These are phyloP conservation scores for Xestoiulus laeticollis DNA, from an alignment of 2,888 invertebrate species.

Conservation along the genomic window DNA sequence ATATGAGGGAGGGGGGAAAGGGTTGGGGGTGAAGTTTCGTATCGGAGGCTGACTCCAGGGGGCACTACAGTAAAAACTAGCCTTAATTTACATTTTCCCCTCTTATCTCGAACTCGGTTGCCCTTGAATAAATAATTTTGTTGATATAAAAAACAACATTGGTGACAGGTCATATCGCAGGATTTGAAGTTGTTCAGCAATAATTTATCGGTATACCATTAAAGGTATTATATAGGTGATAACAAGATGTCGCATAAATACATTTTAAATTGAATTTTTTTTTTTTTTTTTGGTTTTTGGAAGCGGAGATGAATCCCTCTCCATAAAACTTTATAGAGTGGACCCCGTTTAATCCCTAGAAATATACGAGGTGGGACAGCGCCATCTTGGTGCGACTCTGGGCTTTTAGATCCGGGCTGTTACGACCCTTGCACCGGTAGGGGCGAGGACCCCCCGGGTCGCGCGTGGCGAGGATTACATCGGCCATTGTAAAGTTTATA, in stretches of 20 bases:
- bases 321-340: not conserved
- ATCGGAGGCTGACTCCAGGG: slow-evolving; percentile 30
- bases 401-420: not conserved
- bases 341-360: not conserved
- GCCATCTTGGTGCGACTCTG: not conserved
- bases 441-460: not conserved
- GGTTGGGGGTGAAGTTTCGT: not conserved
- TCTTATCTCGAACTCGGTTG: slow-evolving; percentile 30
- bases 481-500: slow-evolving; percentile 40
- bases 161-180: slow-evolving; percentile 29
- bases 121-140: slow-evolving; percentile 39
- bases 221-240: slow-evolving; percentile 29
- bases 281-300: not conserved
- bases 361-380: not conserved
- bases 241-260: slow-evolving; percentile 30
- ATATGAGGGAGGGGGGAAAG: not conserved
- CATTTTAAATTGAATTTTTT: not conserved
- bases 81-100: slow-evolving; percentile 15
- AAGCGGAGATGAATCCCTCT: not conserved
- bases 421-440: not conserved
- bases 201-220: slow-evolving; percentile 41
- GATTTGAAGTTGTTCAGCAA: slow-evolving; percentile 39
- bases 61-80: slow-evolving; percentile 27
- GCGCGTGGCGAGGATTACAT: slow-evolving; percentile 40
- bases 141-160: not conserved